Conservation (phyloP, 2,113 vertebrate species). For the Xiphophorus couchianus region DNA sequence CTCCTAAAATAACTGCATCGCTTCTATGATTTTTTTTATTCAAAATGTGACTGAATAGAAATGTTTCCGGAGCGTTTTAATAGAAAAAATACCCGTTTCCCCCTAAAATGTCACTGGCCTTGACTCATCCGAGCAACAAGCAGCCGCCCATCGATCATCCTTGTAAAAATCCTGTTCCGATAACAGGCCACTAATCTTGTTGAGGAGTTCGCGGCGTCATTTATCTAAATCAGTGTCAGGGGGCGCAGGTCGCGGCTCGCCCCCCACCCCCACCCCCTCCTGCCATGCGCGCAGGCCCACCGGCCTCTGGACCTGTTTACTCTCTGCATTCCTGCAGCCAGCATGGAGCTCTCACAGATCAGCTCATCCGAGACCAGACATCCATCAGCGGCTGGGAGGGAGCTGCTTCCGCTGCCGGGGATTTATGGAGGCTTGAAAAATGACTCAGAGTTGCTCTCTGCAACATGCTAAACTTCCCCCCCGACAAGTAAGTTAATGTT, state of each 20-base stretch:
- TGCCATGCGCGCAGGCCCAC: conserved; percentile 48
- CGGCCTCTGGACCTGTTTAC: conserved; percentile 7
- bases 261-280: conserved; percentile 52
- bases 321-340: conserved; percentile 64
- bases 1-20: neutral
- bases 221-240: conserved; percentile 89
- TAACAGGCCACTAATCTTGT: conserved; percentile 41
- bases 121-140: neutral
- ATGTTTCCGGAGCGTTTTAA: neutral
- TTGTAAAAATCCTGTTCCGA: conserved; percentile 7
- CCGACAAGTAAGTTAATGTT: too few species aligned
- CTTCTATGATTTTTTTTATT: neutral
- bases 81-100: too few species aligned
- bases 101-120: too few species aligned
- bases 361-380: conserved; percentile 32
- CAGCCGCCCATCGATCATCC: conserved; percentile 36
- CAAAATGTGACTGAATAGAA: neutral
- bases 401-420: too few species aligned
- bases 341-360: conserved; percentile 11
- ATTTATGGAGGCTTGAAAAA: too few species aligned
- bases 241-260: conserved; percentile 42
- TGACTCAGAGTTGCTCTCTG: too few species aligned
- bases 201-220: conserved; percentile 66
- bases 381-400: too few species aligned
- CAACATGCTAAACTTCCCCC: too few species aligned